Conservation (phyloP, 2,797 vertebrate species). For the Tarsius wallacei region DNA sequence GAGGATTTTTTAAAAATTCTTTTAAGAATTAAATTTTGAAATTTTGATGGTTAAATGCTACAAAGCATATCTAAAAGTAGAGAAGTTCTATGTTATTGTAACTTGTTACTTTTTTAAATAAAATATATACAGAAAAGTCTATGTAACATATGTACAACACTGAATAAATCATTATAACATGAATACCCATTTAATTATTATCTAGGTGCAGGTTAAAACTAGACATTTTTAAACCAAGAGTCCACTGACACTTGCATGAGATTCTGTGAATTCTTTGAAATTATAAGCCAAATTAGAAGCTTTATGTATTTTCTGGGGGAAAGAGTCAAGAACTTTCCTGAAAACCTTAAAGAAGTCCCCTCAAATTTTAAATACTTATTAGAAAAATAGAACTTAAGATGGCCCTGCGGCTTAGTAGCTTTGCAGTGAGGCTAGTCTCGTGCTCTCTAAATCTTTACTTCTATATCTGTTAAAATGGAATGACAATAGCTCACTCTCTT, state of each 20-base stretch:
- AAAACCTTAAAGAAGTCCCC: neutral
- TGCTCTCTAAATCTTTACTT: neutral
- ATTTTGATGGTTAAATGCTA: neutral
- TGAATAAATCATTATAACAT: constrained; percentile 14
- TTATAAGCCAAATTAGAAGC: neutral
- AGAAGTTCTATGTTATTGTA: neutral
- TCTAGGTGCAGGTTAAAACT: neutral
- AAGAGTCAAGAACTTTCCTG: neutral
- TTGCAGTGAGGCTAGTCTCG: neutral
- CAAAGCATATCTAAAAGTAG: neutral
- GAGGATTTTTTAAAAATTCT: neutral
- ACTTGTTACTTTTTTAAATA: neutral
- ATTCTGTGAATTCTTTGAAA: neutral
- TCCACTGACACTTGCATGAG: neutral
- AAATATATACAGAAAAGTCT: neutral
- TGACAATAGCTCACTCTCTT: neutral
- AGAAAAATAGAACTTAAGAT: neutral
- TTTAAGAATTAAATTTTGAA: no score
- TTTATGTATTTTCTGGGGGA: neutral
- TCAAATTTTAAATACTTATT: neutral
- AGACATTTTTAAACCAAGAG: neutral
- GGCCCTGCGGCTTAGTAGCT: neutral
- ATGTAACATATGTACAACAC: neutral
- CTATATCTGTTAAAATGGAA: neutral
- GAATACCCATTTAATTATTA: neutral